phyloP scores from a whole-genome alignment of 2,797 vertebrate species.

The Oceanodroma leucorhoa region DNA sequence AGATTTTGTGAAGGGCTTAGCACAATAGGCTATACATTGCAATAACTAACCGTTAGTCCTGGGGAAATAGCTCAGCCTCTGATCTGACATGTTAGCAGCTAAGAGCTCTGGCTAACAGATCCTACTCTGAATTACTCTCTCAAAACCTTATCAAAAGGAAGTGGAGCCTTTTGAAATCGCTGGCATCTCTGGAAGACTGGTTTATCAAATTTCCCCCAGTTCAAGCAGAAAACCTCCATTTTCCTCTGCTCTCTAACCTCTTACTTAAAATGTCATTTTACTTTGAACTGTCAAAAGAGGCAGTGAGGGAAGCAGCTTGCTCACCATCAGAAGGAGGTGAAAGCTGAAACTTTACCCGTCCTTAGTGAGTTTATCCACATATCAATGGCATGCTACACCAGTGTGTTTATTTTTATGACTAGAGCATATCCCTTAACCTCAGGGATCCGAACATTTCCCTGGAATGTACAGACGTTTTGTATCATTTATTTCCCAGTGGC shows the following conservation, averaged over 20 bases:
- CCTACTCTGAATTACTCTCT: slow-evolving; percentile 53
- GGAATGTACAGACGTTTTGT: slow-evolving; percentile 62
- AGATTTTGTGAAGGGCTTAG: neutral
- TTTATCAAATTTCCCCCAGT: slow-evolving; percentile 70
- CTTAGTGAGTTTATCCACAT: slow-evolving; percentile 51
- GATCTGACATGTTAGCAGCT: slow-evolving; percentile 57
- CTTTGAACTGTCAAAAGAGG: slow-evolving; percentile 70
- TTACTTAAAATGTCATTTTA: slow-evolving; percentile 68
- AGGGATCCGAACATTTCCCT: slow-evolving; percentile 50
- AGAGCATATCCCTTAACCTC: slow-evolving; percentile 61
- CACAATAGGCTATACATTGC: slow-evolving; percentile 40
- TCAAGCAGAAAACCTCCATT: slow-evolving; percentile 59
- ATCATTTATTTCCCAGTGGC: slow-evolving; percentile 51
- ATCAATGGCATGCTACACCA: slow-evolving; percentile 46
- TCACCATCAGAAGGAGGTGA: slow-evolving; percentile 55
- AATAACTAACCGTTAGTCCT: slow-evolving; percentile 30
- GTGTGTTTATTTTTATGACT: slow-evolving; percentile 67
- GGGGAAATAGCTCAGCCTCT: slow-evolving; percentile 60
- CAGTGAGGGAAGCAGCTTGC: slow-evolving; percentile 42
- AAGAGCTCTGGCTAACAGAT: slow-evolving; percentile 46
- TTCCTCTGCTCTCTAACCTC: slow-evolving; percentile 69
- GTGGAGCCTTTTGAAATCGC: slow-evolving; percentile 60
- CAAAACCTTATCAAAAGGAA: slow-evolving; percentile 70
- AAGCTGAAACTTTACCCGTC: slow-evolving; percentile 70
- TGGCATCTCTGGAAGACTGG: slow-evolving; percentile 57